phyloP scores from a whole-genome alignment of 2,113 vertebrate genomes.

The Astur gentilis region DNA sequence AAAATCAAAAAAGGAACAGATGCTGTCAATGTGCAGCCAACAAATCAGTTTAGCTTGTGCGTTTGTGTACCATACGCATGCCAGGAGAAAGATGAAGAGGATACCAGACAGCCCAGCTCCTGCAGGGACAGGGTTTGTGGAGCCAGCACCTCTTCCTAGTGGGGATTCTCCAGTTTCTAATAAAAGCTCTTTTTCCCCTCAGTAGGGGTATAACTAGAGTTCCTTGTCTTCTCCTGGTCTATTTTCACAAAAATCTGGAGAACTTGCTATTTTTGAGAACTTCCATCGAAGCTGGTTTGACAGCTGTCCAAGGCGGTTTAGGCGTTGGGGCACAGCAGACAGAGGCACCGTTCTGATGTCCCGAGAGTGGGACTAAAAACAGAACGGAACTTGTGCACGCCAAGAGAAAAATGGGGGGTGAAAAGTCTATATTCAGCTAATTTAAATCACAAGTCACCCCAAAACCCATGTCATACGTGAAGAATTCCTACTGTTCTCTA shows the following conservation, averaged over 20 bases:
- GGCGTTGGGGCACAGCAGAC: neutral
- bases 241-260: neutral
- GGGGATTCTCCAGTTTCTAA: neutral
- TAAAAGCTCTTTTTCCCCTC: neutral
- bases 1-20: neutral
- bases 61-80: accelerated
- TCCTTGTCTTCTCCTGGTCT: neutral
- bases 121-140: neutral
- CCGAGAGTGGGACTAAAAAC: accelerated
- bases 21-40: neutral
- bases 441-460: neutral
- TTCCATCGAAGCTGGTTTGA: neutral
- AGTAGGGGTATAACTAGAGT: neutral
- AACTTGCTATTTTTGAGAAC: accelerated
- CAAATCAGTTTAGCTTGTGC: neutral
- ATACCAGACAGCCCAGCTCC: neutral
- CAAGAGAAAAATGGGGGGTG: accelerated
- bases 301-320: neutral
- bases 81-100: neutral
- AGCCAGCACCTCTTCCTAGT: neutral
- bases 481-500: neutral
- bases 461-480: accelerated
- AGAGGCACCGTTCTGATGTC: accelerated
- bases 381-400: accelerated
- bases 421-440: neutral